Percentiles rank a stretch among this genome's conserved stretches.
Evolutionary conservation across 2,797 vertebrate genomes (phyloP).

Genomic region (Synanceia verrucosa): DNA sequence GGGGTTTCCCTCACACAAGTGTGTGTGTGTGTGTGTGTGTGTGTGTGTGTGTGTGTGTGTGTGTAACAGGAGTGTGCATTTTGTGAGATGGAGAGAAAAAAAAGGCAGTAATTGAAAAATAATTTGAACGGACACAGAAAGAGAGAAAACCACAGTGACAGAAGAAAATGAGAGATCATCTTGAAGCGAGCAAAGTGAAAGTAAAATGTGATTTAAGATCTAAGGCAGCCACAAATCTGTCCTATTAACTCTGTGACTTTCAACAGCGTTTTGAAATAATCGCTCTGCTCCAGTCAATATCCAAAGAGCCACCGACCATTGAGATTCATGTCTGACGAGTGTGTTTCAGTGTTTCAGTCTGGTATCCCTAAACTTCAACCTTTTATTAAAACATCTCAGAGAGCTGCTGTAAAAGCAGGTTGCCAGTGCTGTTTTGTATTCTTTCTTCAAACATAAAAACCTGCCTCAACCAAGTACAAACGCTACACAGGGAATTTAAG

Average conservation of each 20-base stretch:
- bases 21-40: constrained; percentile 12
- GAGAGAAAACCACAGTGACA: neutral
- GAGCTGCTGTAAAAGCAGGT: neutral
- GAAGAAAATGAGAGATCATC: neutral
- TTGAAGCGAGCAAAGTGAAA: neutral
- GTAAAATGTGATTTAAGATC: constrained; percentile 35
- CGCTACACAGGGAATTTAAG: neutral
- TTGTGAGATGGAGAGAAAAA: neutral
- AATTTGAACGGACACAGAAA: neutral
- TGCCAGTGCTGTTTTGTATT: too few species aligned
- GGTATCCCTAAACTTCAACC: neutral
- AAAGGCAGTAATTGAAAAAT: too few species aligned
- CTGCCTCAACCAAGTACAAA: neutral
- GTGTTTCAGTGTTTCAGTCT: neutral
- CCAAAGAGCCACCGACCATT: neutral
- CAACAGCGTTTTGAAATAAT: constrained; percentile 19
- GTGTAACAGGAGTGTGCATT: constrained; percentile 28
- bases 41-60: neutral
- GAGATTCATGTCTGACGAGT: neutral
- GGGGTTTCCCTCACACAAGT: constrained; percentile 68
- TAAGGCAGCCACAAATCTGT: constrained; percentile 14
- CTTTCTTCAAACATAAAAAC: neutral
- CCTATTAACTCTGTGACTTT: constrained; percentile 31
- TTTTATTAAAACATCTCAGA: neutral
- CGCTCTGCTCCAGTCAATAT: neutral